Conservation (phyloP, 2,797 vertebrate species). For the Podarcis siculus region DNA sequence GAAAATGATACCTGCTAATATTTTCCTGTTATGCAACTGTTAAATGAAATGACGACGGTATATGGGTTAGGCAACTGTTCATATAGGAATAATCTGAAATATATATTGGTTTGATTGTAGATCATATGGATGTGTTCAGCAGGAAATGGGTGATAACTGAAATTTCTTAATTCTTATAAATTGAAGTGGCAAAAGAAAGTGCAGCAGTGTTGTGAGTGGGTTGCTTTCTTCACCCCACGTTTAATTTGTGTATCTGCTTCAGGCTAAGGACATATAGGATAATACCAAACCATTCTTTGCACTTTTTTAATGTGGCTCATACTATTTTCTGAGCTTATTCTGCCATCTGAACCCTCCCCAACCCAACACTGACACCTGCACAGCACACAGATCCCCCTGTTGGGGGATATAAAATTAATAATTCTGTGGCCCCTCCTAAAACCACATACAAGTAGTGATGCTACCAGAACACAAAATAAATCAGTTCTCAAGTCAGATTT, state of each 20-base stretch:
- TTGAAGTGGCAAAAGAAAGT: background rate
- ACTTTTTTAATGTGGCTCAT: background rate
- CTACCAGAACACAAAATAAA: too few species aligned
- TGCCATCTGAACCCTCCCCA: background rate
- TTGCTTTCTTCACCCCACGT: background rate
- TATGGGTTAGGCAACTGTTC: background rate
- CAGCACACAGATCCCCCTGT: too few species aligned
- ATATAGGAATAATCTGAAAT: background rate
- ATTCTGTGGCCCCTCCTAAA: too few species aligned
- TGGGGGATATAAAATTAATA: too few species aligned
- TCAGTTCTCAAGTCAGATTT: too few species aligned
- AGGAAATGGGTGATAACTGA: background rate
- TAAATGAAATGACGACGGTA: background rate
- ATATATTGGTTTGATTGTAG: background rate
- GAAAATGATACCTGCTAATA: background rate
- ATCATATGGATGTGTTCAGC: background rate
- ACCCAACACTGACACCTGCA: background rate
- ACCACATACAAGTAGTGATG: too few species aligned
- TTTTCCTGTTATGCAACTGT: background rate
- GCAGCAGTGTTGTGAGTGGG: background rate
- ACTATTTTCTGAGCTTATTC: background rate
- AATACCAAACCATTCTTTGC: background rate
- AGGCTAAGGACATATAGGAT: background rate
- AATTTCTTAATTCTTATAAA: background rate
- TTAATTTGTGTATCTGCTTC: background rate